Percentiles rank a stretch among this genome's conserved stretches.
Evolutionary conservation across 2,113 vertebrate species (phyloP).

Genomic region (Chaetura pelagica): DNA sequence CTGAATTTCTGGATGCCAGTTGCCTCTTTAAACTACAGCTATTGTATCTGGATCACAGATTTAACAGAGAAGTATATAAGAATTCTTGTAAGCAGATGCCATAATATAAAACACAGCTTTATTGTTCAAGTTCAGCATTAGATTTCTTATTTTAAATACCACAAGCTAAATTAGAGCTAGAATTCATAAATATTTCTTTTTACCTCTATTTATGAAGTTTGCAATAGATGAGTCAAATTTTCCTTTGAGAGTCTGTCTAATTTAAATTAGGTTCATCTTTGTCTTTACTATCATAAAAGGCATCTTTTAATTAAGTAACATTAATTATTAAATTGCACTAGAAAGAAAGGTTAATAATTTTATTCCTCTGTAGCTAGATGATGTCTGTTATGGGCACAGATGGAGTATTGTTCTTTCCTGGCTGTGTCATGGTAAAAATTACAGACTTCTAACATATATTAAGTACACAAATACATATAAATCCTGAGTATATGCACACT

Average conservation of each 20-base stretch:
- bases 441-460: neutral
- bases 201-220: neutral
- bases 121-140: neutral
- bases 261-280: neutral
- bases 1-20: neutral
- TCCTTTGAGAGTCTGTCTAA: neutral
- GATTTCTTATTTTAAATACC: neutral
- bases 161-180: neutral
- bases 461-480: neutral
- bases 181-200: neutral
- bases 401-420: neutral
- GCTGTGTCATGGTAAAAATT: neutral
- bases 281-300: neutral
- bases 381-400: neutral
- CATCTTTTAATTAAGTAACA: neutral
- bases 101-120: neutral
- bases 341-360: neutral
- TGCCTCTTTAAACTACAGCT: neutral
- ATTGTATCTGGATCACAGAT: neutral
- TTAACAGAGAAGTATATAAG: neutral
- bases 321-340: neutral
- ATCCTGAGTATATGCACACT: neutral
- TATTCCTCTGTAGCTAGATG: neutral
- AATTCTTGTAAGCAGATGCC: neutral
- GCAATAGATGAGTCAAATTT: neutral